Conservation (phyloP, 2,888 invertebrate species). For the Diaphora mendica region DNA sequence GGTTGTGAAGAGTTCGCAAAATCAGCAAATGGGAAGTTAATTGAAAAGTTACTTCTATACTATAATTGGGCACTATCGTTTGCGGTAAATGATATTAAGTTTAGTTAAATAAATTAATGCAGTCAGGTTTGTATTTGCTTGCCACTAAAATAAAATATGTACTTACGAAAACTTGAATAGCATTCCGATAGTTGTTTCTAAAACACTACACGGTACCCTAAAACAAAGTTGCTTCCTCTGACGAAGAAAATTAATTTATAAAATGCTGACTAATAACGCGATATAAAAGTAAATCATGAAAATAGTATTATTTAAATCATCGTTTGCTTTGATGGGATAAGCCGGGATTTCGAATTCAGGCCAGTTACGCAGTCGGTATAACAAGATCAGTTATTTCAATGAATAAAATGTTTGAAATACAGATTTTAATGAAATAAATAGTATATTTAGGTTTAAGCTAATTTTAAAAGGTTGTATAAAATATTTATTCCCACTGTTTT, state of each 20-base stretch:
- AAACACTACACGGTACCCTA: conserved; percentile 23
- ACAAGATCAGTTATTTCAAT: neutral
- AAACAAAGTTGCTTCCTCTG: conserved; percentile 54
- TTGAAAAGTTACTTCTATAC: neutral
- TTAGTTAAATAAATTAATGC: neutral
- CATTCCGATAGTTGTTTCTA: neutral
- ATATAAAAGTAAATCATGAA: conserved; percentile 59
- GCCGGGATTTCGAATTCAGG: conserved; percentile 29
- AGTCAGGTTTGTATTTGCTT: neutral
- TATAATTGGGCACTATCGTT: neutral
- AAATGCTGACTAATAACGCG: conserved; percentile 56
- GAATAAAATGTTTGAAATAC: conserved; percentile 6
- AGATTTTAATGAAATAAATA: neutral
- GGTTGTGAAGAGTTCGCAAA: neutral
- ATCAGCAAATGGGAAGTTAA: neutral
- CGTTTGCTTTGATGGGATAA: conserved; percentile 26
- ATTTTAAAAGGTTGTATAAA: neutral
- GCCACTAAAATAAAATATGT: neutral
- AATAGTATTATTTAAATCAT: conserved; percentile 32
- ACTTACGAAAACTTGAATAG: neutral
- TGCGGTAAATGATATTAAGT: neutral
- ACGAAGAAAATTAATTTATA: conserved; percentile 68
- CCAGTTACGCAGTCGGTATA: conserved; percentile 2
- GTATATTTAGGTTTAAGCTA: neutral
- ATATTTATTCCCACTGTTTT: no score